Evolutionary conservation across 2,888 invertebrate species (phyloP).

Genomic region (Euclidia mi): DNA sequence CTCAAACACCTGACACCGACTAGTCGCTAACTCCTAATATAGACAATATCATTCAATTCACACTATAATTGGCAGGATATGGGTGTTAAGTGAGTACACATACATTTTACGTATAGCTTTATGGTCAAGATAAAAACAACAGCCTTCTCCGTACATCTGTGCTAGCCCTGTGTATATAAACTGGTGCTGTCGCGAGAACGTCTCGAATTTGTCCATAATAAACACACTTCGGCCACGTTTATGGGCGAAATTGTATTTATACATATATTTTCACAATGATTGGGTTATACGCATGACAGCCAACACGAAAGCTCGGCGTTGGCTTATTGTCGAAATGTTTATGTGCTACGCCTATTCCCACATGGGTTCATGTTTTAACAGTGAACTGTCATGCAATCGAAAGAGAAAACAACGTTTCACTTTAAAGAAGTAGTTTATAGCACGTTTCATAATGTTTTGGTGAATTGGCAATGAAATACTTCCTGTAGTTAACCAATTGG

Average conservation of each 20-base stretch:
- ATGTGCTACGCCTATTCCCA: conserved; percentile 69
- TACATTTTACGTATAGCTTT: conserved; percentile 19
- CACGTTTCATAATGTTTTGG: conserved; percentile 47
- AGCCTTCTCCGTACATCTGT: conserved; percentile 15
- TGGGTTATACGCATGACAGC: conserved; percentile 13
- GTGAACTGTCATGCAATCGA: conserved; percentile 78
- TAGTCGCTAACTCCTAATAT: conserved; percentile 44
- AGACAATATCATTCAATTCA: conserved; percentile 45
- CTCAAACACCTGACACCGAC: conserved; percentile 41
- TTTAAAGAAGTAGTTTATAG: conserved; percentile 54
- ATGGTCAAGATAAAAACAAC: conserved; percentile 13
- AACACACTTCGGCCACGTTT: conserved; percentile 1
- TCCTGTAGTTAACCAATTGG: conserved; percentile 27
- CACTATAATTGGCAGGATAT: conserved; percentile 39
- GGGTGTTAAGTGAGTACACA: conserved; percentile 27
- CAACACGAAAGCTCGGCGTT: conserved; percentile 19
- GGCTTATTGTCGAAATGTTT: conserved; percentile 49
- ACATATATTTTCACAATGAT: conserved; percentile 17
- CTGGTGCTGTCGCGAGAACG: background rate
- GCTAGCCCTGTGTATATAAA: conserved; percentile 7
- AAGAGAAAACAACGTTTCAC: conserved; percentile 83
- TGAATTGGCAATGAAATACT: conserved; percentile 37
- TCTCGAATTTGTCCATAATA: conserved; percentile 3
- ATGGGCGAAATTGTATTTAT: conserved; percentile 2
- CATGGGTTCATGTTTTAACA: conserved; percentile 67